A percentile compares a stretch with the other conserved stretches of the same genome.
Evolutionary conservation across 2,797 vertebrate species (phyloP).

Genomic region (Rhabdophis nuchalis): DNA sequence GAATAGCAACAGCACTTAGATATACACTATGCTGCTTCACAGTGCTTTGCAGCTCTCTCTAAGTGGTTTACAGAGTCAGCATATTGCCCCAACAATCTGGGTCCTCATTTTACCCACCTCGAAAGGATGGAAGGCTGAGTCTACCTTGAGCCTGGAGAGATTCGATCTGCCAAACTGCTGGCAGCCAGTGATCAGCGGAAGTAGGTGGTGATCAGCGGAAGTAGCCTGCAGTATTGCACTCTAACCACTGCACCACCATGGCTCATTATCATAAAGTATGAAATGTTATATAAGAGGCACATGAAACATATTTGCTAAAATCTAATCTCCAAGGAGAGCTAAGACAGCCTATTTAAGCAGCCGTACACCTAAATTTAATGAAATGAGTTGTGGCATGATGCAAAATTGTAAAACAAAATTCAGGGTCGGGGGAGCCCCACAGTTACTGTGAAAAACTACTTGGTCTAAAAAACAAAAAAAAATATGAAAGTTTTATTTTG

Average conservation of each 20-base stretch:
- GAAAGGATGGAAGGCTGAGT: too few species aligned
- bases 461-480: constrained; percentile 15
- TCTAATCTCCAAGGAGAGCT: constrained; percentile 58
- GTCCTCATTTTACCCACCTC: too few species aligned
- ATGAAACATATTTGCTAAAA: constrained; percentile 63
- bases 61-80: too few species aligned
- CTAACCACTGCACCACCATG: too few species aligned
- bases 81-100: too few species aligned
- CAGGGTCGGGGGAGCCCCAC: background rate
- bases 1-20: background rate
- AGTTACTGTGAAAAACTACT: background rate
- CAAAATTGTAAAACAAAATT: constrained; percentile 47
- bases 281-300: constrained; percentile 33
- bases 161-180: too few species aligned
- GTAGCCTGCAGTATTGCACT: too few species aligned
- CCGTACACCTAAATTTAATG: constrained; percentile 10
- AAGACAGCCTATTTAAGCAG: constrained; percentile 53
- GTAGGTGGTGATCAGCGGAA: too few species aligned
- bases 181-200: too few species aligned
- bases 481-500: constrained; percentile 40
- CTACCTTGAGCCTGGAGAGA: too few species aligned
- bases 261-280: constrained; percentile 24
- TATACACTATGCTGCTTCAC: too few species aligned
- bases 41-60: too few species aligned
- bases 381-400: constrained; percentile 53